Evolutionary conservation across 53 echinoderm and acorn worm genomes (phyloP).

Genomic region (Holothuria leucospilota): DNA sequence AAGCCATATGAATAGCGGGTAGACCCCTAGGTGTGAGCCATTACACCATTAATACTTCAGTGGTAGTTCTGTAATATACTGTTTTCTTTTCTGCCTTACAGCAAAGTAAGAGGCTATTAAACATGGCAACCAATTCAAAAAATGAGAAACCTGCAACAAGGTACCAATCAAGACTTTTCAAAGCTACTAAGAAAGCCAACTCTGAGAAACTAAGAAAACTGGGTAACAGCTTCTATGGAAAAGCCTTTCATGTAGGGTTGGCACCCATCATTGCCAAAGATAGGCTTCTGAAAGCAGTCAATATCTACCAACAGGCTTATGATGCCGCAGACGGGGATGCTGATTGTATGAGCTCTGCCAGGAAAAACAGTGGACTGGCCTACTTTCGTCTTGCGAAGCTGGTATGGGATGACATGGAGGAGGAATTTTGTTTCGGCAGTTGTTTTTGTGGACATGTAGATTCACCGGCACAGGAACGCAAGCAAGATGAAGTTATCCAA

Average conservation of each 20-base stretch:
- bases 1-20: no score
- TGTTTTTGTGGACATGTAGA: background rate
- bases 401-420: background rate
- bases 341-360: constrained; percentile 4
- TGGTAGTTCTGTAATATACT: no score
- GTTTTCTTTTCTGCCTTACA: no score
- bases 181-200: background rate
- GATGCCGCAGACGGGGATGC: background rate
- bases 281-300: background rate
- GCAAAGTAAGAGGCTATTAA: no score
- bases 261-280: background rate
- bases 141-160: background rate
- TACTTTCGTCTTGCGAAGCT: background rate
- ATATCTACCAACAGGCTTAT: background rate
- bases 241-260: background rate
- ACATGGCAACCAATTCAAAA: no score
- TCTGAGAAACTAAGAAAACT: background rate
- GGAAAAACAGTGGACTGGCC: constrained; percentile 1
- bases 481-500: background rate
- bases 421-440: background rate
- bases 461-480: background rate
- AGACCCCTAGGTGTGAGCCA: no score
- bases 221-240: background rate
- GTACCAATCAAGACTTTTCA: background rate
- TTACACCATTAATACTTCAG: no score